Evolutionary conservation across 1,140 invertebrate species (phyloP), one percentile per base, ranked within the genome.

Genomic region (Zaprionus davidi): DNA sequence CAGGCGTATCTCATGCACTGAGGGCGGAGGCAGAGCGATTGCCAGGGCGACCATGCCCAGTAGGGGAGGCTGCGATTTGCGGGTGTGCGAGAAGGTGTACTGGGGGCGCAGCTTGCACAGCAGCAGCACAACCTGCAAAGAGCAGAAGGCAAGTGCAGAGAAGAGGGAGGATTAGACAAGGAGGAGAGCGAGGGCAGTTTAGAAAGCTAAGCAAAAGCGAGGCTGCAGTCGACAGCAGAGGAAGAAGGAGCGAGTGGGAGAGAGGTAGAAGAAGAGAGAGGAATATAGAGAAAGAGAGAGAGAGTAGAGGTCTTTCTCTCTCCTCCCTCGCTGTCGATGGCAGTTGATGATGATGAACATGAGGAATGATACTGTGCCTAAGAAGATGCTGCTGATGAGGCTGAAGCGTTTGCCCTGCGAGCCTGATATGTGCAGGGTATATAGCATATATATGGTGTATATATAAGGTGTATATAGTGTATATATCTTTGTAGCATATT

Each of bases 21-120:
- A 98, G 2, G 98, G 98, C 5, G 98, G 98, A 59, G 98, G 98
- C 57, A 99, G 94, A 0, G 98, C 98, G 66, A 99, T 98, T 53
- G 98, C 98, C 69, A 99, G 90, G 0, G 97, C 98, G 34, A 99
- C 98, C 96, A 99, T 96, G 5, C 98, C 98, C 79, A 99, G 94
- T 28, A 99, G 93, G 11, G 97, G 95, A 6, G 97, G 97, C 13
- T 96, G 95, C 3, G 96, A 95, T 92, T 98, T 98, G 81, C 97
- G 95, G 67, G 95, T 96, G 93, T 98, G 96, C 34, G 97, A 97
- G 94, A 98, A 98, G 51, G 96, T 96, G 93, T 98, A 97, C 93
- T 98, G 98, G 2, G 97, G 97, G 92, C 98, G 95, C 65, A 99
- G 94, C 77, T 97, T 96, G 92, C 97, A 98, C 73, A 98, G 93